These are phyloP conservation scores for Pelagia noctiluca DNA, from an alignment of 30 jellyfish, hydroid and myxozoan genomes.

Conservation along the genomic window DNA sequence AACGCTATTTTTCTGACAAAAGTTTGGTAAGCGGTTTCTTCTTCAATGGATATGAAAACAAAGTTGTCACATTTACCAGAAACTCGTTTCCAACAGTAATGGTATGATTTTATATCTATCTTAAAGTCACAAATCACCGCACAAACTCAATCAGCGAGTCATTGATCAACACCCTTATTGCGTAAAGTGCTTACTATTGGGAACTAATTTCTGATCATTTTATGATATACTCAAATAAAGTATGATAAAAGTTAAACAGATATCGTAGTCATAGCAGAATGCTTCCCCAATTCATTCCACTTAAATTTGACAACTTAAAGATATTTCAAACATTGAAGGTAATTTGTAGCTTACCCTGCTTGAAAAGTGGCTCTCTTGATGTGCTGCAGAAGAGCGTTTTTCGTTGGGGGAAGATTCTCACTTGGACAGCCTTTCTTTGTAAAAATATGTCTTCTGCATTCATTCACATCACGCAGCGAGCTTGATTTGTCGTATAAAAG, in stretches of 20 bases:
- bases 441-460: constrained; percentile 35
- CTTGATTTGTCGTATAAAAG: constrained; percentile 30
- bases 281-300: neutral
- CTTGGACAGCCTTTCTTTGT: constrained; percentile 15
- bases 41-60: too few relatives aligned
- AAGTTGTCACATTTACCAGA: too few relatives aligned
- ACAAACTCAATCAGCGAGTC: too few relatives aligned
- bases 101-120: too few relatives aligned
- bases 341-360: neutral
- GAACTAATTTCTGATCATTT: too few relatives aligned
- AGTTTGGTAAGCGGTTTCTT: too few relatives aligned
- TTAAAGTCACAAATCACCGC: too few relatives aligned
- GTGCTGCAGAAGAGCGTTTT: constrained; percentile 50
- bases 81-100: too few relatives aligned
- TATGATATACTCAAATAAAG: too few relatives aligned
- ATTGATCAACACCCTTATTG: too few relatives aligned
- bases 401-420: constrained; percentile 39
- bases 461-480: neutral
- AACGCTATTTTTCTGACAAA: too few relatives aligned
- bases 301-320: neutral
- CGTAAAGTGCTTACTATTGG: too few relatives aligned
- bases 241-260: neutral
- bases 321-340: neutral
- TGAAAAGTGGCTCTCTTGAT: constrained; percentile 19
- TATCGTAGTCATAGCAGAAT: neutral